phyloP scores from a whole-genome alignment of 2,797 vertebrate genomes.

The Dermochelys coriacea region DNA sequence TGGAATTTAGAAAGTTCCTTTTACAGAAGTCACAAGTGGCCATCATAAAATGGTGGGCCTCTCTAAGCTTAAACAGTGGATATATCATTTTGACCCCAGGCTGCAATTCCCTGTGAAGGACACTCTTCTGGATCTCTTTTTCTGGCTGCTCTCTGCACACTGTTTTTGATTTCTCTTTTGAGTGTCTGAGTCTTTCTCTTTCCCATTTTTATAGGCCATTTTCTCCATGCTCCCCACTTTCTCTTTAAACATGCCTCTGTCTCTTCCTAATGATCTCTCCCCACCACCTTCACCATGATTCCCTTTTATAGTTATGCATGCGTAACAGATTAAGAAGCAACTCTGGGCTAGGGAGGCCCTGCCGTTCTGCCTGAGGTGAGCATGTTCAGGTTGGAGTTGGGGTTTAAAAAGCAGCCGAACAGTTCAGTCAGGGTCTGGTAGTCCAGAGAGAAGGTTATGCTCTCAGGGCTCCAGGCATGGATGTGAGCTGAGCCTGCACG shows the following conservation, averaged over 20 bases:
- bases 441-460: background rate
- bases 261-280: background rate
- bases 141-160: background rate
- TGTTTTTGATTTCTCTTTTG: background rate
- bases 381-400: background rate
- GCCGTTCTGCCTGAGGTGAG: no score
- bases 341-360: background rate
- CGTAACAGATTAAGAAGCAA: background rate
- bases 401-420: background rate
- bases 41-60: background rate
- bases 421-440: background rate
- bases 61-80: background rate
- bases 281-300: background rate
- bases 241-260: background rate
- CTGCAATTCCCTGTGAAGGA: background rate
- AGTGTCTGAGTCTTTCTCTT: background rate
- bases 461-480: background rate
- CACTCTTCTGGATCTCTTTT: background rate
- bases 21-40: background rate
- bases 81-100: background rate
- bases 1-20: background rate
- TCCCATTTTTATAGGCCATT: background rate
- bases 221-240: background rate
- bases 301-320: background rate
- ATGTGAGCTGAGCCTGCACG: background rate